Conservation (phyloP, 1,140 invertebrate genomes). For the Stegodyphus dumicola region DNA sequence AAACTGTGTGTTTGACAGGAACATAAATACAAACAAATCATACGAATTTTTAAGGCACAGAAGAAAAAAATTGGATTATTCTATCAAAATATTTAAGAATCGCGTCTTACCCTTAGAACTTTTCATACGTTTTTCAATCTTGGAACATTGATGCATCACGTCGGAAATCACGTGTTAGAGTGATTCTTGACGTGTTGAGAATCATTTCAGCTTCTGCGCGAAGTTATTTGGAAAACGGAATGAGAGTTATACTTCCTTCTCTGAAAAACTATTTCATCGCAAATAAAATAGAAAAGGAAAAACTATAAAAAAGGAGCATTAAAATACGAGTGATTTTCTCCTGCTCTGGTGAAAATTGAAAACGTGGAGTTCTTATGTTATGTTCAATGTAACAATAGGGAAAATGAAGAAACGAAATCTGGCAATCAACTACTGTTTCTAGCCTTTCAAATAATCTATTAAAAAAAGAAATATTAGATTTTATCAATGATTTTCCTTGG, state of each 20-base stretch:
- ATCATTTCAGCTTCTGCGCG: slow-evolving; percentile 41
- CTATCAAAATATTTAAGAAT: slow-evolving; percentile 24
- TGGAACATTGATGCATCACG: slow-evolving; percentile 22
- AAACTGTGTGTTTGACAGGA: background rate
- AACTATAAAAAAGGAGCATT: slow-evolving; percentile 23
- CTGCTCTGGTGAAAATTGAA: slow-evolving; percentile 53
- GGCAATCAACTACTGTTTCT: slow-evolving; percentile 53
- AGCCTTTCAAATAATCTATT: slow-evolving; percentile 15
- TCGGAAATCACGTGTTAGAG: slow-evolving; percentile 20
- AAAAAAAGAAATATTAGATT: slow-evolving; percentile 51
- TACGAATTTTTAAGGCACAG: background rate
- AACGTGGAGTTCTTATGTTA: slow-evolving; percentile 7
- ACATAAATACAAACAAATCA: slow-evolving; percentile 51
- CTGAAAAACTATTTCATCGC: slow-evolving; percentile 11
- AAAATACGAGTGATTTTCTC: slow-evolving; percentile 53
- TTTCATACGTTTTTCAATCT: slow-evolving; percentile 14
- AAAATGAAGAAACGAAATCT: slow-evolving; percentile 60
- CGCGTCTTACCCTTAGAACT: background rate
- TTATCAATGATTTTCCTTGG: slow-evolving; percentile 54
- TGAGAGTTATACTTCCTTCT: background rate
- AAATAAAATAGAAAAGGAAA: slow-evolving; percentile 31
- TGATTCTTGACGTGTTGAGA: slow-evolving; percentile 57
- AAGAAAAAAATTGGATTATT: slow-evolving; percentile 38
- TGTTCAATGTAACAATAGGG: slow-evolving; percentile 34
- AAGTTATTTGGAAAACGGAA: slow-evolving; percentile 45